Evolutionary conservation across 2,113 vertebrate genomes (phyloP).

Genomic region (Steatornis caripensis): DNA sequence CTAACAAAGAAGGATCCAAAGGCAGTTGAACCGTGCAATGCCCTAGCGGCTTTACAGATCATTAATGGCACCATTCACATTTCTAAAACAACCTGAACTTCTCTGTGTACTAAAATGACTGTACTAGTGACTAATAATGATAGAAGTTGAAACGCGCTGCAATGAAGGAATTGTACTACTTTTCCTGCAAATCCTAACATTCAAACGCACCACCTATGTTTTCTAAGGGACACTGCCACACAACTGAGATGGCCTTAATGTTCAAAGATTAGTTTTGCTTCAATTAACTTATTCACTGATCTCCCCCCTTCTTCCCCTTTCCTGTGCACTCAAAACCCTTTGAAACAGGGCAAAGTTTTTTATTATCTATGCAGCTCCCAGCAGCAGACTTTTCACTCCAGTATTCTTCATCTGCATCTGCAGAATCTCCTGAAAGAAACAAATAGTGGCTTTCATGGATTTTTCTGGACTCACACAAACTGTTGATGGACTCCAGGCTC

Average conservation of each 20-base stretch:
- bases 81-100: neutral
- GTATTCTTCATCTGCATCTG: neutral
- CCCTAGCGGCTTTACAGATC: neutral
- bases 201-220: neutral
- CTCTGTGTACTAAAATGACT: neutral
- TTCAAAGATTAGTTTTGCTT: neutral
- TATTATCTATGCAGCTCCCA: neutral
- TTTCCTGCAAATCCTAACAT: neutral
- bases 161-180: neutral
- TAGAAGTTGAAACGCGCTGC: neutral
- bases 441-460: accelerated
- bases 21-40: neutral
- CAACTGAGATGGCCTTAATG: neutral
- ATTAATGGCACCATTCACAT: neutral
- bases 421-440: neutral
- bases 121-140: neutral
- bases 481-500: neutral
- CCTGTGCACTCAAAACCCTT: neutral
- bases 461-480: neutral
- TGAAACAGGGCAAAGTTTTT: neutral
- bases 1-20: neutral
- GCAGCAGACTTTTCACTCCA: neutral
- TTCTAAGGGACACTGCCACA: neutral
- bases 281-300: neutral
- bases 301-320: neutral